These are phyloP conservation scores for Drosophila neocordata DNA, from an alignment of 1,140 invertebrate species.

Conservation along the genomic window DNA sequence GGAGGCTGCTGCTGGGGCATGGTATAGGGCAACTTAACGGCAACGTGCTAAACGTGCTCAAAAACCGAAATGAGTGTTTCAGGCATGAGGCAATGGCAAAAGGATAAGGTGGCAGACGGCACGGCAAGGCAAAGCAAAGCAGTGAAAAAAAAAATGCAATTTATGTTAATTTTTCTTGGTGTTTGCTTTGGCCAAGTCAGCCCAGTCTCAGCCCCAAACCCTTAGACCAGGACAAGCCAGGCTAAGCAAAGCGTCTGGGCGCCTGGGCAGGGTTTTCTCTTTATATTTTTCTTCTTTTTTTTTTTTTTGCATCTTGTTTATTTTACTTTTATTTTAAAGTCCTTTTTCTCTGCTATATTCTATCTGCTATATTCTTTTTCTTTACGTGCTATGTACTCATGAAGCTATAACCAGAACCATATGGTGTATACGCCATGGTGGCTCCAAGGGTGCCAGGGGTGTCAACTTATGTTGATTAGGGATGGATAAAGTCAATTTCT, in stretches of 20 bases:
- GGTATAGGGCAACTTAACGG: slow-evolving; percentile 28
- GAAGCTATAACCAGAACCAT: slow-evolving; percentile 32
- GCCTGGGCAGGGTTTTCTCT: slow-evolving; percentile 22
- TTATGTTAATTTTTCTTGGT: slow-evolving; percentile 77
- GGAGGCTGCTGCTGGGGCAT: neutral
- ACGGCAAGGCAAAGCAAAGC: slow-evolving; percentile 20
- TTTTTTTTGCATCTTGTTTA: slow-evolving; percentile 21
- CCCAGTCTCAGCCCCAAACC: neutral
- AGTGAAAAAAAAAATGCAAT: slow-evolving; percentile 51
- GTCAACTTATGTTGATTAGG: slow-evolving; percentile 71
- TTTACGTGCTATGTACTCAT: slow-evolving; percentile 10
- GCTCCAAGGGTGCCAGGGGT: neutral
- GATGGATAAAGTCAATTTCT: slow-evolving; percentile 69
- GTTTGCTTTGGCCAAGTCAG: slow-evolving; percentile 55
- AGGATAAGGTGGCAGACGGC: slow-evolving; percentile 55
- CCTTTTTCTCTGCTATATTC: slow-evolving; percentile 14
- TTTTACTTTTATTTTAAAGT: slow-evolving; percentile 10
- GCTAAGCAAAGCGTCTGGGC: slow-evolving; percentile 18
- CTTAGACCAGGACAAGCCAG: slow-evolving; percentile 9
- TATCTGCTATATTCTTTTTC: slow-evolving; percentile 3
- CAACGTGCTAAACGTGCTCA: slow-evolving; percentile 80
- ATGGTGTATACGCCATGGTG: slow-evolving; percentile 36
- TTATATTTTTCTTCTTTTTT: slow-evolving; percentile 37
- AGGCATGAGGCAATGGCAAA: slow-evolving; percentile 40
- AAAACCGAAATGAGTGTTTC: slow-evolving; percentile 78